phyloP scores from a whole-genome alignment of 2,888 invertebrate species.

The Meiosimyza platycephala region DNA sequence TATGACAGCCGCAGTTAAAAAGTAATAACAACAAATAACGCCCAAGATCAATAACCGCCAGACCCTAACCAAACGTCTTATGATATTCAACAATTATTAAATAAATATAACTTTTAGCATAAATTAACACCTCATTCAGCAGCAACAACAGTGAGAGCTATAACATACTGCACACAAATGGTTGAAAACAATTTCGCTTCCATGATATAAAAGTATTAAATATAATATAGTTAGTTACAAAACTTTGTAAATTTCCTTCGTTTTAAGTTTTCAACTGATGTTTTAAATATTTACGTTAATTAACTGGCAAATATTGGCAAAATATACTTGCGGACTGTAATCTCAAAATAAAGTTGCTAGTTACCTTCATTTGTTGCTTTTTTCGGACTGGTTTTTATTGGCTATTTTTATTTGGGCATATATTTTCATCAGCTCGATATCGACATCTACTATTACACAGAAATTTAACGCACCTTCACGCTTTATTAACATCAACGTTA shows the following conservation, averaged over 20 bases:
- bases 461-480: no score
- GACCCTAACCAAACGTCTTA: constrained; percentile 16
- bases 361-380: constrained; percentile 2
- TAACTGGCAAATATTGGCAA: constrained; percentile 29
- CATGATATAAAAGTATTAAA: no score
- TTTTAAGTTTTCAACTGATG: no score
- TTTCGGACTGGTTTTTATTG: background rate
- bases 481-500: no score
- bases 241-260: no score
- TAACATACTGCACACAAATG: constrained; percentile 9
- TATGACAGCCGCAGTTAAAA: background rate
- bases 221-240: no score
- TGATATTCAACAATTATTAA: constrained; percentile 41
- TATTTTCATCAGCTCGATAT: no score
- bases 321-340: background rate
- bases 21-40: constrained; percentile 18
- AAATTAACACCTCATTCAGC: constrained; percentile 43
- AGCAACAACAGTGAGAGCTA: constrained; percentile 9
- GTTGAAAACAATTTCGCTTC: constrained; percentile 37
- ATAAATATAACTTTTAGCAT: constrained; percentile 44
- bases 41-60: constrained; percentile 42
- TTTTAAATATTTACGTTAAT: constrained; percentile 16
- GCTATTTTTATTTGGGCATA: background rate
- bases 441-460: no score
- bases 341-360: background rate